Percentiles rank a stretch among this genome's conserved stretches.
Conservation (phyloP, 2,888 invertebrate species). For the Caenorhabditis virilis region DNA sequence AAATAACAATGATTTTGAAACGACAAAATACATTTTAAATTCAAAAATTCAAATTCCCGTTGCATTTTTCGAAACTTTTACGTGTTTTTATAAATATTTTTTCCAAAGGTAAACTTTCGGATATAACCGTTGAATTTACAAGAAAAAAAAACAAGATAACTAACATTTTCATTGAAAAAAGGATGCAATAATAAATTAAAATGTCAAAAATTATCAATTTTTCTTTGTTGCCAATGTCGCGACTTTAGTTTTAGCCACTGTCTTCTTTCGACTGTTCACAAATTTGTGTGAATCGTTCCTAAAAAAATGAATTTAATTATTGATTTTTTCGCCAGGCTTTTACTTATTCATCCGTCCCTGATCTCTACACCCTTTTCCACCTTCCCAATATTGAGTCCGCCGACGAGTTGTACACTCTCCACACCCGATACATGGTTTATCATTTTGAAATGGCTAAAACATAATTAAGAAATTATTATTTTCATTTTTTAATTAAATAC, state of each 20-base stretch:
- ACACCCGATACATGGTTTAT: conserved; percentile 36
- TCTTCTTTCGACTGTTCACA: conserved; percentile 6
- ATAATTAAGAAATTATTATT: neutral
- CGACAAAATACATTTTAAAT: too few relatives aligned
- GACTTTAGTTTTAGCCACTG: conserved; percentile 1
- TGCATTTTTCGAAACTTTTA: too few relatives aligned
- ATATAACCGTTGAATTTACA: too few relatives aligned
- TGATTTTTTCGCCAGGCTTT: too few relatives aligned
- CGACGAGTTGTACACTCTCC: conserved; percentile 16
- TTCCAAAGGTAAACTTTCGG: too few relatives aligned
- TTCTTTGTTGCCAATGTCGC: neutral
- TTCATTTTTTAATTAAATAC: conserved; percentile 51
- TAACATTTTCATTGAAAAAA: too few relatives aligned
- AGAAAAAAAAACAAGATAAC: too few relatives aligned
- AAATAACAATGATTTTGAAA: too few relatives aligned
- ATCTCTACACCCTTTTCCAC: conserved; percentile 71
- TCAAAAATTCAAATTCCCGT: too few relatives aligned
- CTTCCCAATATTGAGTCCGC: conserved; percentile 70
- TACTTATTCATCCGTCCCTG: conserved; percentile 70
- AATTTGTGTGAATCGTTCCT: conserved; percentile 10
- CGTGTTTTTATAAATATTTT: too few relatives aligned
- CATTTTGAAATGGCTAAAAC: conserved; percentile 24
- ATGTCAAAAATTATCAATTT: neutral
- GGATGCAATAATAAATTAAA: too few relatives aligned
- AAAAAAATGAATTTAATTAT: too few relatives aligned